Conservation (phyloP, 1,140 invertebrate species). For the Trachymyrmex cornetzi region DNA sequence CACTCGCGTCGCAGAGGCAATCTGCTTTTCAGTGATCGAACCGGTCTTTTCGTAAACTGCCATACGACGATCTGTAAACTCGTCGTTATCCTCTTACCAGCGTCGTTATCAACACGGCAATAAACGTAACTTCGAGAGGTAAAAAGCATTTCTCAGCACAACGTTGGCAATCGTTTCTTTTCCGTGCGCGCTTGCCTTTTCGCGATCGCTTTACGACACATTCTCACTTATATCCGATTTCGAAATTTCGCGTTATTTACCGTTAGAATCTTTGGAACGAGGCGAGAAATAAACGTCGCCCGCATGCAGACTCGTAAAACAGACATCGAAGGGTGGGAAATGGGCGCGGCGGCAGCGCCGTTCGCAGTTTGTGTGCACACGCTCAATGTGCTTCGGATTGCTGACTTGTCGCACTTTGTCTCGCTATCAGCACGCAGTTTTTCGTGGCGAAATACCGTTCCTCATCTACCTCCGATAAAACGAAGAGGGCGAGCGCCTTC, state of each 20-base stretch:
- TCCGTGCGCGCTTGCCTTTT: neutral
- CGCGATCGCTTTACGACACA: constrained; percentile 43
- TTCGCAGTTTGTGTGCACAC: neutral
- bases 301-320: constrained; percentile 44
- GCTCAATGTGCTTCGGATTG: constrained; percentile 19
- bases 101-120: constrained; percentile 2
- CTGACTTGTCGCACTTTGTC: constrained; percentile 54
- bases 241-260: constrained; percentile 51
- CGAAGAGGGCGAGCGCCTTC: neutral
- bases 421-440: constrained; percentile 33
- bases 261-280: constrained; percentile 39
- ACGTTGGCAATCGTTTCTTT: neutral
- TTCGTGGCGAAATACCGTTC: constrained; percentile 21
- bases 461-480: constrained; percentile 19
- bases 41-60: constrained; percentile 23
- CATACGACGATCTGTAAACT: constrained; percentile 43
- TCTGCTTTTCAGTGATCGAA: constrained; percentile 54
- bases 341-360: constrained; percentile 5
- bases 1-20: neutral
- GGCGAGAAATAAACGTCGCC: constrained; percentile 44
- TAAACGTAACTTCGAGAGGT: constrained; percentile 53
- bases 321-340: constrained; percentile 45
- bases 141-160: constrained; percentile 28
- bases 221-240: constrained; percentile 38
- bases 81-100: constrained; percentile 46